Evolutionary conservation across 2,113 vertebrate genomes (phyloP), one percentile per base, ranked within the genome.

Genomic region (Daboia siamensis): DNA sequence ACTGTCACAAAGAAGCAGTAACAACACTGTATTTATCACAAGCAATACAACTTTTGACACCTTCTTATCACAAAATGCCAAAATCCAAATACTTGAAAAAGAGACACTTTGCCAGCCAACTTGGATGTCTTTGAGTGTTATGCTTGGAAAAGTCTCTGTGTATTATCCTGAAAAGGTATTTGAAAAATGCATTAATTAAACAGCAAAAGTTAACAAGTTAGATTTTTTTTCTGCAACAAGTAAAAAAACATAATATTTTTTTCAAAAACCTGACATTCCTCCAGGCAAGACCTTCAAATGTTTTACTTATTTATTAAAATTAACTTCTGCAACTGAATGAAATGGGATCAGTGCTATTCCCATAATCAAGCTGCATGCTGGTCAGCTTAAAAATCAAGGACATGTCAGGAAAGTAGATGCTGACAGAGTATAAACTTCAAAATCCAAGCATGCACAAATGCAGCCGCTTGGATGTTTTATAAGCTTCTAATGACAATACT

Each of bases 261-360:
- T 3, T 2, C 23, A 55, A 51, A 88, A 39, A 46, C 23, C 52
- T 11, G 33, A 55, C 52, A 59, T 89, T 90, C 23, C 3, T 8
- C 51, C 57, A 89, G 26, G 69, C 93, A 95, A 80, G 91, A 88
- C 39, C 29, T 39, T 52, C 55, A 91, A 95, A 92, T 95, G 95
- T 94, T 96, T 96, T 93, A 93, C 91, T 91, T 88, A 89, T 64
- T 88, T 54, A n/a, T 48, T 26, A 2, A 95, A 96, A 95, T 80
- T 93, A 96, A 97, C 95, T 97, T 95, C 92, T 90, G 94, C 94
- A 94, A 94, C n/a, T 95, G 95, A 95, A 91, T 90, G 93, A 94
- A 94, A 96, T 92, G 93, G 90, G 91, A 93, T 90, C 91, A 90
- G 95, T 86, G 5, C 57, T 92, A 59, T 1, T 91, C 46, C 46